Conservation (phyloP, 2,797 vertebrate genomes). For the Erethizon dorsatum region DNA sequence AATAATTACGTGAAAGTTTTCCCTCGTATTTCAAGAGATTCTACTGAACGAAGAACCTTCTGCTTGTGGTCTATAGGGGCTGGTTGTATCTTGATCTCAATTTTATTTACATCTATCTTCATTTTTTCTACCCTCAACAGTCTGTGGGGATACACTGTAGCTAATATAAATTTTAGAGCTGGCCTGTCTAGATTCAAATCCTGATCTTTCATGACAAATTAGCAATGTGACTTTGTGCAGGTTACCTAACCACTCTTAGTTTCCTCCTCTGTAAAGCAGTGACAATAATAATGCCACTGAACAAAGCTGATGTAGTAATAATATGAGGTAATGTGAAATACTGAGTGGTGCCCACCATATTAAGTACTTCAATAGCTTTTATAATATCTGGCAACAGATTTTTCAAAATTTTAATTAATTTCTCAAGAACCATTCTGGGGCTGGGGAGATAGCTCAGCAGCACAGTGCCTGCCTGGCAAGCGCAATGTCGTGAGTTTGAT, state of each 20-base stretch:
- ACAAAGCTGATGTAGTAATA: background rate
- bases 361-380: background rate
- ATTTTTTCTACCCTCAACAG: background rate
- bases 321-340: background rate
- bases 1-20: background rate
- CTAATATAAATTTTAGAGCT: background rate
- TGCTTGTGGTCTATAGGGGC: background rate
- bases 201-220: background rate
- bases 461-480: no score
- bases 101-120: background rate
- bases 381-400: slow-evolving; percentile 24
- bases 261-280: background rate
- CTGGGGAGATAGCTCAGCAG: no score
- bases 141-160: background rate
- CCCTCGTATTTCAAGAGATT: slow-evolving; percentile 12
- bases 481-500: no score
- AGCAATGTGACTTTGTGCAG: background rate
- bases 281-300: background rate
- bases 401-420: background rate
- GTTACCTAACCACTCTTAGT: background rate
- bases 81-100: background rate
- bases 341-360: background rate
- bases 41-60: slow-evolving; percentile 38
- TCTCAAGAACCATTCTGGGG: background rate
- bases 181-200: background rate